Base-by-base conservation (phyloP, 2,113 vertebrate species). In the Ranitomeya variabilis region DNA sequence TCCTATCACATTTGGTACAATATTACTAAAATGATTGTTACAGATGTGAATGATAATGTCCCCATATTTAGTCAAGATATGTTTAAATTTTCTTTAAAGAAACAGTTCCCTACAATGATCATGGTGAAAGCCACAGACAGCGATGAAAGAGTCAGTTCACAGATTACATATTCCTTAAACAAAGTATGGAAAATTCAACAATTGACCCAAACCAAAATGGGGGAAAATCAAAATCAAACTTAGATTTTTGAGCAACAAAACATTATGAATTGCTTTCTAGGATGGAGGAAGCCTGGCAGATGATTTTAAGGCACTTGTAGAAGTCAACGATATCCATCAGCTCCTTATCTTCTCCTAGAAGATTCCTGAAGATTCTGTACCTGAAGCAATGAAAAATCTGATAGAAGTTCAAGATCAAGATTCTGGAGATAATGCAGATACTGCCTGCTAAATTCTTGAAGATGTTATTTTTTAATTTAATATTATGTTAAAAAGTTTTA, bases 321-420 rank as follows among this genome's bases (percentile, higher is more conserved):
- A 76, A 52, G 73, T 76, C 0, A 9, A 51, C 3, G 73, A 92
- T 96, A 57, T 86, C 73, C 0, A 62, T 96, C 8, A 95, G 94
- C 3, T 96, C 90, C 9, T 51, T 76, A 21, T 76, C 73, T 51
- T 4, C 73, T 76, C 45, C 73, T 51, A 31, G 26, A 31, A 31
- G 26, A 52, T 76, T 76, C 45, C 73, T 19, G 73, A 76, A 45
- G 45, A 76, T 21, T 76, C 73, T 10, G 45, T 9, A 51, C 73
- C 93, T 3, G 94, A 95, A 69, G 96, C 94, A 0, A 91, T 95
- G 90, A 93, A 96, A 12, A 93, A 93, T 96, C 85, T 97, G 6
- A 93, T 96, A 55, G 93, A 94, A 83, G 92, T 97, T 45, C 93
- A 94, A 60, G 96, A 97, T 15, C 81, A 90, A 80, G 96, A 96